Evolutionary conservation across 2,888 invertebrate genomes (phyloP).

Genomic region (Aradus depressus): DNA sequence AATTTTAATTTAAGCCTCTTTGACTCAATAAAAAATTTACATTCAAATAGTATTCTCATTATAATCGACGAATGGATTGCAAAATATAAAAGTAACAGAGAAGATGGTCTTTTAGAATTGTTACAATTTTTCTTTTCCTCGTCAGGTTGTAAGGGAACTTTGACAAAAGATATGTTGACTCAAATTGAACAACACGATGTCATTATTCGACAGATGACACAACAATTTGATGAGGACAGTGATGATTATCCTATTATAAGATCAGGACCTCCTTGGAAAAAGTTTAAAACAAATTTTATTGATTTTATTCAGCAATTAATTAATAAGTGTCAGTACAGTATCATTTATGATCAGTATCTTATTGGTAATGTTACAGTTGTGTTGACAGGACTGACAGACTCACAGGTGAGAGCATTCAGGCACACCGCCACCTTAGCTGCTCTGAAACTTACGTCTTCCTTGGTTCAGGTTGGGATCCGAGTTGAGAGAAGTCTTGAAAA

Average conservation of each 20-base stretch:
- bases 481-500: constrained; percentile 94
- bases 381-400: constrained; percentile 92
- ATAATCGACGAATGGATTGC: constrained; percentile 99
- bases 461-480: constrained; percentile 93
- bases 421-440: constrained; percentile 91
- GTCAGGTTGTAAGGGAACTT: constrained; percentile 90
- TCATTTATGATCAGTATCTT: constrained; percentile 96
- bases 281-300: constrained; percentile 88
- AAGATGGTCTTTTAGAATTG: constrained; percentile 78
- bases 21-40: no score
- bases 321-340: constrained; percentile 95
- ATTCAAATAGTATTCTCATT: no score
- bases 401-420: constrained; percentile 86
- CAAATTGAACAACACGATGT: constrained; percentile 94
- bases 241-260: constrained; percentile 97
- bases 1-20: no score
- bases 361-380: constrained; percentile 98
- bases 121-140: constrained; percentile 99
- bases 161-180: constrained; percentile 83
- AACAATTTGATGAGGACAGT: constrained; percentile 98
- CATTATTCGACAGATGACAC: constrained; percentile 96
- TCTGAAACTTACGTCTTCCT: constrained; percentile 98
- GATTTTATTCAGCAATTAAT: constrained; percentile 95
- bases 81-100: constrained; percentile 85
- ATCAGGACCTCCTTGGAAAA: constrained; percentile 93